Base-by-base conservation (phyloP, 2,888 invertebrate species). In the Drosophila mimica region DNA sequence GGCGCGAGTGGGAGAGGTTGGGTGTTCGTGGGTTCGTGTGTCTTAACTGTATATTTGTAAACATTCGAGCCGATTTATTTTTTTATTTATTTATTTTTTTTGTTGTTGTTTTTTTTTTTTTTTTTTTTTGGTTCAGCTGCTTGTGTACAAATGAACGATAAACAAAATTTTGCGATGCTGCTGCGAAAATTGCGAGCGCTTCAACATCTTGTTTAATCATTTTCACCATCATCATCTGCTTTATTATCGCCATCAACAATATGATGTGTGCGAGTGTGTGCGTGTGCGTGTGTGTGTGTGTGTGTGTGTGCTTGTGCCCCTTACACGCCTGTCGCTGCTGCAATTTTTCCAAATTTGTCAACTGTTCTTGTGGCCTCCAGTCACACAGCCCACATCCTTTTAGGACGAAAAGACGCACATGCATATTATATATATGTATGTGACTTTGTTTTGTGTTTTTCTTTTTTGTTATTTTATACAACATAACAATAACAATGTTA, bases 261-360 rank as follows among this genome's bases (percentile, higher is more conserved):
- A 54, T 28, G 4, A 36, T 34, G 33, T 34, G 33, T 33, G 20
- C 33, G n/a, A 25, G 31, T 15, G 52, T 20, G 15, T 33, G 52
- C 13, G 52, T 31, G 31, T 31, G 49, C 3, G 51, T 17, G 49
- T 11, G 31, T 17, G n/a, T 0, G 52, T 34, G 30, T 76, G 75
- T 61, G 36, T 58, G 48, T 48, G n/a, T 48, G 38, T 51, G 20
- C 58, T 38, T 43, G 15, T 51, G 40, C 9, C n/a, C 40, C 40
- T 13, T n/a, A 40, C n/a, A 17, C 51, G 59, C 51, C 58, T 75
- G 69, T 71, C 62, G 67, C 83, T 59, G 80, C 64, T 83, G 89
- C 81, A 90, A 85, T 79, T 85, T 83, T 88, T 82, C 49, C 86
- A 88, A 83, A 83, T 88, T 90, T 83, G 90, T 88, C 90, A 90